These are phyloP conservation scores for Lutjanus erythropterus DNA, from an alignment of 2,113 vertebrate species.

Conservation along the genomic window DNA sequence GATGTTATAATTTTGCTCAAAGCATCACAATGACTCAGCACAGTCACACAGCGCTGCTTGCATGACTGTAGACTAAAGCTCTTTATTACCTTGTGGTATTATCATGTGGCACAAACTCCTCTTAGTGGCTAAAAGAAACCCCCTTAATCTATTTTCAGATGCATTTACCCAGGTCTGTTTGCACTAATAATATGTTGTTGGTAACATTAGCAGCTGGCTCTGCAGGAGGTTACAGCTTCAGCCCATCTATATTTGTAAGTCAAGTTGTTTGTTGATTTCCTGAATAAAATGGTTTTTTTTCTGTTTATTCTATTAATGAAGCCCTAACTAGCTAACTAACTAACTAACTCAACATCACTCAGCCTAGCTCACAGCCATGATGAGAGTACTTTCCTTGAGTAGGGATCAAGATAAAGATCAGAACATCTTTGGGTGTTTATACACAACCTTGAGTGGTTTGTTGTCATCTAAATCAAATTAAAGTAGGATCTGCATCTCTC, in stretches of 20 bases:
- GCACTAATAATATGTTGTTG: conserved; percentile 8
- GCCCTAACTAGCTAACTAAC: background rate
- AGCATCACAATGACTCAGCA: background rate
- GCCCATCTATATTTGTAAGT: background rate
- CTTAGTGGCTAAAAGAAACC: background rate
- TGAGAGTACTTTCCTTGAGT: background rate
- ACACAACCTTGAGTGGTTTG: conserved; percentile 10
- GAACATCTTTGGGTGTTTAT: conserved; percentile 4
- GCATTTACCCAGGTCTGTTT: background rate
- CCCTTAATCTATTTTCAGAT: background rate
- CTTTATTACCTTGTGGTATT: background rate
- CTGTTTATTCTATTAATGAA: background rate
- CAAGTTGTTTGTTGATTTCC: background rate
- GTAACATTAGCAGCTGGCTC: background rate
- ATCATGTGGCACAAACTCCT: background rate
- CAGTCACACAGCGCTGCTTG: background rate
- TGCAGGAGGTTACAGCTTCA: background rate
- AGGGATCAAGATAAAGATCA: conserved; percentile 34
- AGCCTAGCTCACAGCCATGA: background rate
- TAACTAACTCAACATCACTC: background rate
- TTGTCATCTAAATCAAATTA: conserved; percentile 23
- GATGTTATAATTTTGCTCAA: background rate
- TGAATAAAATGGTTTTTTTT: too few relatives aligned
- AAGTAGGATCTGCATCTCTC: background rate
- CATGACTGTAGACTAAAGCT: too few relatives aligned